Base-by-base conservation (phyloP, 2,113 vertebrate species). In the Chaenogobius annularis region DNA sequence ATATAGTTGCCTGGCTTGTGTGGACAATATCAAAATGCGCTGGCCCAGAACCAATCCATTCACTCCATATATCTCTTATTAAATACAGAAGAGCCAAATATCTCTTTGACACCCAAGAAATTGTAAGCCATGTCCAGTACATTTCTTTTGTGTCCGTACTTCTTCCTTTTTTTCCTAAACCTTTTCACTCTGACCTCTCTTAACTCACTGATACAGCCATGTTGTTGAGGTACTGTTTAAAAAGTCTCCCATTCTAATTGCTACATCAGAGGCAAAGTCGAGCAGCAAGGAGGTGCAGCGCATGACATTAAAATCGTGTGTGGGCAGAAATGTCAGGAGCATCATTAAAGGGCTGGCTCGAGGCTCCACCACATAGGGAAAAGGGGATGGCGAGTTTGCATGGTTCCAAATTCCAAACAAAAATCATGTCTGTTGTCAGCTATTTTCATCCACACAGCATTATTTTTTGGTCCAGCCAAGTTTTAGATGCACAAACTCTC, bases 291-390 rank as follows among this genome's bases (percentile, higher is more conserved):
- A 78, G 70, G 75, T 74, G 70, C 59, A 65, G 76, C 71, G 83
- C 46, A 8, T 85, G 85, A 81, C 80, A 86, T 81, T 83, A 61
- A 77, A 85, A 85, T 82, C 61, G 63, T 78, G 23, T 65, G 23
- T 66, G 72, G 82, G 77, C 66, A 84, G 79, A 88, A 88, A 87
- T 88, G 86, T 86, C 87, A 87, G 74, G 70, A 43, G 72, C 75
- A 68, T 87, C 85, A 83, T 83, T 89, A 82, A 78, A 80, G 52
- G 68, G 69, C 63, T 17, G 14, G 69, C 71, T 81, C 7, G 23
- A 68, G 52, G 58, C 59, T 65, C 50, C 63, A 37, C 26, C 52
- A 3, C 23, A 35, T 48, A 52, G 66, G 23, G 47, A 43, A 62
- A 75, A 50, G 7, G 17, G 59, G 52, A 58, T 20, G 78, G 58